These are phyloP conservation scores for Periparus ater DNA, from an alignment of 2,797 vertebrate genomes.

Conservation along the genomic window DNA sequence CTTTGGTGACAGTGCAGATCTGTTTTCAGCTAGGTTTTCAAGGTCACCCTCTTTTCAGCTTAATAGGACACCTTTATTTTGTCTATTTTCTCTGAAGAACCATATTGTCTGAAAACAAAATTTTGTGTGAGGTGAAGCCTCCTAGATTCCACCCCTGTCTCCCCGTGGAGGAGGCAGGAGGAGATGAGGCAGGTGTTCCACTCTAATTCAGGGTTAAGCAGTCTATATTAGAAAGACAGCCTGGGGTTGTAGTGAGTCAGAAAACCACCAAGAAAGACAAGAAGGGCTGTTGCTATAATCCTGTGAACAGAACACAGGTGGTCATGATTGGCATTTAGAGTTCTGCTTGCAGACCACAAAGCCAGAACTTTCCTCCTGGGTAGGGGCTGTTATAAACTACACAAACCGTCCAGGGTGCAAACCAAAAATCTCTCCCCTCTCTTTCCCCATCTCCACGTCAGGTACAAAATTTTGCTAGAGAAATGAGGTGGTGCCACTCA, in stretches of 20 bases:
- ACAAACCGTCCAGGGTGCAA: not conserved
- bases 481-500: not conserved
- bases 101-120: not conserved
- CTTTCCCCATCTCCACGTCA: not conserved
- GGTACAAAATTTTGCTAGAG: not conserved
- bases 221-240: not conserved
- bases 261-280: not conserved
- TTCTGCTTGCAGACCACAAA: not conserved
- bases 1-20: not conserved
- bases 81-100: not conserved
- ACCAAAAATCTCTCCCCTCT: not conserved
- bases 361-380: not conserved
- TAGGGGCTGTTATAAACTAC: not conserved
- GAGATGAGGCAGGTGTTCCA: not conserved
- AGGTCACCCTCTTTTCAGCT: not conserved
- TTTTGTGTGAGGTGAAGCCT: not conserved
- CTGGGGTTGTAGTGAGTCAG: not conserved
- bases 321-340: not conserved
- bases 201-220: not conserved
- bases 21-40: not conserved
- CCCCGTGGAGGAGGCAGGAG: not conserved
- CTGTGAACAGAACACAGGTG: not conserved
- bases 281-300: not conserved
- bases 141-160: not conserved
- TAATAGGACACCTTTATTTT: not conserved